Base-by-base conservation (phyloP, 1,140 invertebrate species). In the Dolichoris vasculosae region DNA sequence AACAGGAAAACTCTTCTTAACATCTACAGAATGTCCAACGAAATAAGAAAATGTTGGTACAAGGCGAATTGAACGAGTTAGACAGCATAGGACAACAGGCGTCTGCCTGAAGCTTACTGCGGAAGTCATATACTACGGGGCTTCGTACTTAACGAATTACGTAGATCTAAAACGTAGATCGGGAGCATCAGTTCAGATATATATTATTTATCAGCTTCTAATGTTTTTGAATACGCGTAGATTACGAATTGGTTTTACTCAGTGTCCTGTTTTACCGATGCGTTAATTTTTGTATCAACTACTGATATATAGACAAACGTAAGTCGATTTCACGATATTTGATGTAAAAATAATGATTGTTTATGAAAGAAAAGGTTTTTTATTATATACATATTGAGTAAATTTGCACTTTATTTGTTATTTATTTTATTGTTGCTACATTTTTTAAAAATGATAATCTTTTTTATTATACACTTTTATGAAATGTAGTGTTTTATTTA, bases 141-240 rank as follows among this genome's bases (percentile, higher is more conserved):
- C 88, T 92, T 91, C 86, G 88, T 92, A 92, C 89, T 91, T 92
- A 91, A 89, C 55, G 64, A 89, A 89, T 88, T 88, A 87, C 78
- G 83, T 87, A 88, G 64, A 88, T 88, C 67, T 82, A 82, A 86
- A 71, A 63, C 84, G 80, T 75, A 59, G 20, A 73, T 73, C 23
- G 40, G 64, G 43, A 35, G 30, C 43, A 11, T 55, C 32, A 15
- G 48, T 63, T 35, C 59, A 43, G 2, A 51, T 43, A 40, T 11
- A 76, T 82, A 55, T 59, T 82, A 64, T 11, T 83, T 32, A 40
- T 59, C 38, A 30, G 40, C 30, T 64, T 48, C 55, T 38, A 83
- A 83, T 83, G 73, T 38, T 83, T 51, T 48, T 64, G 38, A 55
- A 75, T 48, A 23, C 55, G 26, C 17, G 30, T 32, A 40, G 4